Percentiles rank a stretch among this genome's conserved stretches.
phyloP scores from a whole-genome alignment of 2,797 vertebrate species.

The Sebastes variabilis region DNA sequence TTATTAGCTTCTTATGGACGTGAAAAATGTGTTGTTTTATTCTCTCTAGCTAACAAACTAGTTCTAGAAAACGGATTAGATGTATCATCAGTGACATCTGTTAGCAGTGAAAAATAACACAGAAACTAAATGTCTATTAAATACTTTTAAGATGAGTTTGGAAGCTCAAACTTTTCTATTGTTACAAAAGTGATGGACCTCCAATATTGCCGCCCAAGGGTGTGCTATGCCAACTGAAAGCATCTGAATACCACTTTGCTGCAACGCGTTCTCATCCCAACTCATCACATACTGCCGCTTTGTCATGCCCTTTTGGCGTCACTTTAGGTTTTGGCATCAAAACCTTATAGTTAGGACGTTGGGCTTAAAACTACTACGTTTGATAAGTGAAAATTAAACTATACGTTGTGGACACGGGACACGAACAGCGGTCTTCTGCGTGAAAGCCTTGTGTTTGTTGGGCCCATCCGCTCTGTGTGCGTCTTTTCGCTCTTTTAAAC shows the following conservation, averaged over 20 bases:
- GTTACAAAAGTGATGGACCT: not conserved
- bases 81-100: not conserved
- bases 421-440: too few relatives aligned
- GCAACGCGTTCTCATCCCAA: too few relatives aligned
- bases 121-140: not conserved
- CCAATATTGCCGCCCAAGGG: not conserved
- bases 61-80: not conserved
- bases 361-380: too few relatives aligned
- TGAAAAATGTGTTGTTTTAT: not conserved
- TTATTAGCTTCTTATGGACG: not conserved
- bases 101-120: not conserved
- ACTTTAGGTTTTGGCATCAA: too few relatives aligned
- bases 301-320: too few relatives aligned
- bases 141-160: not conserved
- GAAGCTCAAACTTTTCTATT: not conserved
- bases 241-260: not conserved
- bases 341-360: too few relatives aligned
- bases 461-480: too few relatives aligned
- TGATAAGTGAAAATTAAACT: too few relatives aligned
- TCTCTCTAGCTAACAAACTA: not conserved
- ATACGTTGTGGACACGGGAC: too few relatives aligned
- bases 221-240: not conserved
- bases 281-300: too few relatives aligned
- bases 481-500: too few relatives aligned
- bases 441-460: too few relatives aligned